Base-by-base conservation (phyloP, 2,797 vertebrate genomes). In the Carcharodon carcharias region DNA sequence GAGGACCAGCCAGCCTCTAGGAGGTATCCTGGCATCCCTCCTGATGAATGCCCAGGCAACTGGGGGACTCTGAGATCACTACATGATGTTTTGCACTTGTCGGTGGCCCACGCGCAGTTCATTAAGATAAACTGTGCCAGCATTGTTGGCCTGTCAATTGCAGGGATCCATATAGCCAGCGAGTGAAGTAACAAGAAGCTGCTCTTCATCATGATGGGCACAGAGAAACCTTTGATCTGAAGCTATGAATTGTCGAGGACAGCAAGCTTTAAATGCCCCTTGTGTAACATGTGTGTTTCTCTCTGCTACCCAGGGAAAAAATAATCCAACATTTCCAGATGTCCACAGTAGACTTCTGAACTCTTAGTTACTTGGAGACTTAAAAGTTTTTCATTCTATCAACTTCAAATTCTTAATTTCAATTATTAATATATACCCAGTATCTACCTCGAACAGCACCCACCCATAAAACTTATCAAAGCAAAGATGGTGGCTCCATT, bases 141-240 rank as follows among this genome's bases (percentile, higher is more conserved):
- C 96, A 96, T 95, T 96, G 97, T 96, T 96, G 96, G 96, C 96
- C 96, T 58, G 89, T n/a, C 61, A 82, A 0, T 8, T 88, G 26
- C 54, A 94, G 82, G 95, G 93, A 28, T 97, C 26, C 96, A 96
- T 96, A 88, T 96, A 96, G 96, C 96, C 96, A 96, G 97, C 45
- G n/a, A 87, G 21, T 5, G 21, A 1, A 26, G 26, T 23, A 54
- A 54, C 6, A 6, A 26, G 21, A 18, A 85, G 11, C 40, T 14
- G 35, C 14, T 21, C 82, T 50, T 50, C 45, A 26, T 50, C 21
- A 16, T 40, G 96, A 96, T 96, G 96, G 96, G 97, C 61, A 97
- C 97, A 97, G 96, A 98, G 97, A 97, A 97, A 97, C 97, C 97
- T 97, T 96, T 97, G 97, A 26, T 63, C 14, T 69, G 58, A 63